Evolutionary conservation across 2,113 vertebrate genomes (phyloP).

Genomic region (Pachyramphus minor): DNA sequence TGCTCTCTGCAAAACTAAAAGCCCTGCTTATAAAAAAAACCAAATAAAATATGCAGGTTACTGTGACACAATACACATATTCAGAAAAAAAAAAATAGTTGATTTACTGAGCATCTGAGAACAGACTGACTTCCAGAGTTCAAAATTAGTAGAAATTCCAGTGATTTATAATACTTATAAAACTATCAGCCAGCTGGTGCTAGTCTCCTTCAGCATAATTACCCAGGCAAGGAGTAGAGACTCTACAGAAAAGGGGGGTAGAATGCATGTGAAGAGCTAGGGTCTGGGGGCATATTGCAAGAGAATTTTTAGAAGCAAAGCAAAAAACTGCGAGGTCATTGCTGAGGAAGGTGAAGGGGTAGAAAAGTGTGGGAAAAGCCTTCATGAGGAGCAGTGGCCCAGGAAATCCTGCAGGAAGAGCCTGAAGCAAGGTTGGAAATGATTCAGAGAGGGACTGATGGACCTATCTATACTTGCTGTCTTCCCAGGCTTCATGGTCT

Average conservation of each 20-base stretch:
- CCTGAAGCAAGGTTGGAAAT: background rate
- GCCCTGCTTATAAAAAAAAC: background rate
- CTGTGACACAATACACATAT: background rate
- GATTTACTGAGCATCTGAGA: background rate
- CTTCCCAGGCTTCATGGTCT: background rate
- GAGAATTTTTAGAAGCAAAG: background rate
- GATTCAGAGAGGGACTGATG: background rate
- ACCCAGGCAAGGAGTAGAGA: background rate
- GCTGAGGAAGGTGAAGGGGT: background rate
- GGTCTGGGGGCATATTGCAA: background rate
- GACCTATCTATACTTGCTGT: fast-evolving
- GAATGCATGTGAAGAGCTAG: background rate
- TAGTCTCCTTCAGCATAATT: background rate
- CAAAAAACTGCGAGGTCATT: background rate
- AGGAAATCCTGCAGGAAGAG: background rate
- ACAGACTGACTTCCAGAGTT: background rate
- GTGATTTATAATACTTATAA: background rate
- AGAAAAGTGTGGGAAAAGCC: background rate
- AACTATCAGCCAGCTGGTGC: background rate
- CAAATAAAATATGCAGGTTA: background rate
- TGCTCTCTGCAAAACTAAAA: background rate
- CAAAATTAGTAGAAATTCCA: background rate
- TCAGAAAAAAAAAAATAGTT: background rate
- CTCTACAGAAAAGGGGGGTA: background rate
- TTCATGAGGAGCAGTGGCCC: background rate